Percentiles rank a stretch among this genome's conserved stretches.
Conservation (phyloP, 2,888 invertebrate genomes). For the Meiosimyza platycephala region DNA sequence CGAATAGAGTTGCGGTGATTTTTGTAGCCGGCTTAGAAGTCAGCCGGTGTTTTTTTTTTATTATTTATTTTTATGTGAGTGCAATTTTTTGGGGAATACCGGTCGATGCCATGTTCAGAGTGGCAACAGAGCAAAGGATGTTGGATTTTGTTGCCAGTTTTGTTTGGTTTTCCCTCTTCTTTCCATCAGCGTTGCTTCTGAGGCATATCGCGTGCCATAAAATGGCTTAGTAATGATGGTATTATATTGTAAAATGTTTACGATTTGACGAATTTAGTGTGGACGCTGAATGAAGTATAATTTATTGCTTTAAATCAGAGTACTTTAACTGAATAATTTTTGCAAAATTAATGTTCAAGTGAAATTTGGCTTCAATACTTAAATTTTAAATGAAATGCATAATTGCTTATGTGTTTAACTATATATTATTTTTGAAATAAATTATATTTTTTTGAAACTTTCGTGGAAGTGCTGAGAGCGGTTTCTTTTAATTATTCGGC, state of each 20-base stretch:
- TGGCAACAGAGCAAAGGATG: neutral
- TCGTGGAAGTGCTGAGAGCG: too few species aligned
- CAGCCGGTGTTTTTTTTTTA: neutral
- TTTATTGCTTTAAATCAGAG: too few species aligned
- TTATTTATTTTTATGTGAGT: neutral
- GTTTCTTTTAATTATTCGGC: too few species aligned
- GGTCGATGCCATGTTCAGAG: neutral
- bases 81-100: slow-evolving; percentile 6
- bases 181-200: neutral
- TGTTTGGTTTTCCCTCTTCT: neutral
- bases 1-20: neutral
- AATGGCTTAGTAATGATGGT: slow-evolving; percentile 14
- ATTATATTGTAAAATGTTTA: neutral
- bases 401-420: too few species aligned
- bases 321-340: neutral
- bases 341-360: neutral
- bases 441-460: too few species aligned
- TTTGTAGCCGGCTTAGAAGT: neutral
- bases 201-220: slow-evolving; percentile 6
- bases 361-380: neutral
- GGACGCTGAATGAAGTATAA: neutral
- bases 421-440: too few species aligned
- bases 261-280: slow-evolving; percentile 4
- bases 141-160: neutral
- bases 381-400: neutral